Evolutionary conservation across 2,797 vertebrate genomes (phyloP), one percentile per base, ranked within the genome.

Genomic region (Cichlasoma orientale): DNA sequence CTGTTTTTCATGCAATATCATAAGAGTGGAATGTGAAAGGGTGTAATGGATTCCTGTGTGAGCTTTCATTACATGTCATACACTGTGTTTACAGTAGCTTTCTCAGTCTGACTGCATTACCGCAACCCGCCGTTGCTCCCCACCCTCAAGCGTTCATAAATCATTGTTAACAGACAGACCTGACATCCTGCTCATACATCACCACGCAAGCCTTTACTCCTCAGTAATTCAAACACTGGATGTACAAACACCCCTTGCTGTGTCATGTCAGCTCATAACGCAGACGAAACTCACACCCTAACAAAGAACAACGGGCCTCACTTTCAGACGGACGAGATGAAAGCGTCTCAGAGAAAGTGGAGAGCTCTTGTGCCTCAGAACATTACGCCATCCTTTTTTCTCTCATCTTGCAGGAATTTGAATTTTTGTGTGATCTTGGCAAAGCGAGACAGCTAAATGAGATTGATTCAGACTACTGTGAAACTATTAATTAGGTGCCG

Each of bases 141-240:
- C 44, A 63, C 88, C 89, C 90, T 86, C 81, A n/a, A 87, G 92
- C 88, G 61, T 80, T 86, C 93, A 95, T 95, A 94, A 95, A 95
- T 95, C 93, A 94, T 92, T 82, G 89, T 95, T 93, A 95, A 94
- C 93, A 94, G 93, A 94, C 89, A 86, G 87, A 78, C 63, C 59
- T 92, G 93, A 94, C 94, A 89, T 82, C 56, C 82, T 23, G 76
- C 90, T 92, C 92, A 87, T 94, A 94, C 90, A 94, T 95, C 94
- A 93, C 74, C 77, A 81, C n/a, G 36, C 79, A 71, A 88, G 83
- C 84, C 92, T 91, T 88, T 88, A 85, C 91, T 90, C 90, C 84
- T 87, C 59, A 57, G 85, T 88, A 86, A 93, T 88, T 90, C 88
- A 88, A 86, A 92, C 75, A 71, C 82, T 90, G 89, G 93, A 93